Evolutionary conservation across 1,140 invertebrate genomes (phyloP).

Genomic region (Anadara kagoshimensis): DNA sequence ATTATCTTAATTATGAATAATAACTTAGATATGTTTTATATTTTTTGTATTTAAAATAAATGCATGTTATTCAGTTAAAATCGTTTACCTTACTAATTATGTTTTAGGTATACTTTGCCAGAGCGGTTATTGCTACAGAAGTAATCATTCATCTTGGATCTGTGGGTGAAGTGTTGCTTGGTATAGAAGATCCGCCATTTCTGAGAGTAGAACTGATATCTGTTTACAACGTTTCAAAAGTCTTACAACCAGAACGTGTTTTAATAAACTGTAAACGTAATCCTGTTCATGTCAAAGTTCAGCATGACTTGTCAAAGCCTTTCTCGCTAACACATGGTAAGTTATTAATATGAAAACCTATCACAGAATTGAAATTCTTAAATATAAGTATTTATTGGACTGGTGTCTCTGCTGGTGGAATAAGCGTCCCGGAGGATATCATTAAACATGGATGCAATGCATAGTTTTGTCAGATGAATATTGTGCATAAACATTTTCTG

Average conservation of each 20-base stretch:
- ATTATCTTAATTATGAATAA: too few species aligned
- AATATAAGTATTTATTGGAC: too few species aligned
- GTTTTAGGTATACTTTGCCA: slow-evolving; percentile 45
- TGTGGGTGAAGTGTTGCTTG: slow-evolving; percentile 42
- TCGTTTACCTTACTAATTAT: not conserved
- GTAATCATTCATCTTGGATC: slow-evolving; percentile 60
- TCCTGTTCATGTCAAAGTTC: slow-evolving; percentile 43
- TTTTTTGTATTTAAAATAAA: too few species aligned
- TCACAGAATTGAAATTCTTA: too few species aligned
- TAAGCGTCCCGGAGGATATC: too few species aligned
- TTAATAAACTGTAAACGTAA: slow-evolving; percentile 43
- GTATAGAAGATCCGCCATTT: slow-evolving; percentile 19
- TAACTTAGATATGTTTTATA: too few species aligned
- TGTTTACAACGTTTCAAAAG: slow-evolving; percentile 19
- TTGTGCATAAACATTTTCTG: too few species aligned
- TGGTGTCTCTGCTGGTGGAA: too few species aligned
- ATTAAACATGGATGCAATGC: too few species aligned
- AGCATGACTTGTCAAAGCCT: slow-evolving; percentile 50
- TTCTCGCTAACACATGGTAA: slow-evolving; percentile 57
- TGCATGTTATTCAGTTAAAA: too few species aligned
- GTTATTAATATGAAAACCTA: too few species aligned
- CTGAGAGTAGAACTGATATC: slow-evolving; percentile 46
- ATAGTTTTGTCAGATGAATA: too few species aligned
- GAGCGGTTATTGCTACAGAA: slow-evolving; percentile 49
- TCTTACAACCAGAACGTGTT: slow-evolving; percentile 18